Conservation (phyloP, 92 coral and sea anemone genomes). For the Actinostola sp. region DNA sequence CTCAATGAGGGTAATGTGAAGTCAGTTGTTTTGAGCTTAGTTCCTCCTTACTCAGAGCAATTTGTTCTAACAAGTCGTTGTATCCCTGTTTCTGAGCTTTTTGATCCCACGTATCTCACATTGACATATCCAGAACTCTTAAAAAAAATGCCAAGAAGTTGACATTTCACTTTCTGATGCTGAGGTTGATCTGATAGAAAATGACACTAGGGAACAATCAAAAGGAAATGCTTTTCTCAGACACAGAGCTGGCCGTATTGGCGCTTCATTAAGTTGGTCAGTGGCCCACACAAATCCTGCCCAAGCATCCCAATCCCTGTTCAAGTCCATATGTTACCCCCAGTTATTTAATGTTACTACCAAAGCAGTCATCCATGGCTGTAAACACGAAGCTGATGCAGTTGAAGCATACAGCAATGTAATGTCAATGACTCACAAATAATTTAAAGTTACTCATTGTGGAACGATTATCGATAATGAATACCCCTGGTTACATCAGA, state of each 20-base stretch:
- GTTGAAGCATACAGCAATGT: conserved; percentile 16
- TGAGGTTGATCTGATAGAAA: conserved; percentile 49
- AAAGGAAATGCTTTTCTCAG: conserved; percentile 52
- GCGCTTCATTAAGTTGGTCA: conserved; percentile 57
- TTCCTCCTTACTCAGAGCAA: conserved; percentile 48
- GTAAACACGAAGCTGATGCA: conserved; percentile 37
- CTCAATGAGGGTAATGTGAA: conserved; percentile 27
- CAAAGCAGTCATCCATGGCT: conserved; percentile 39
- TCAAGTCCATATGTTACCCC: conserved; percentile 68
- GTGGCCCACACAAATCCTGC: conserved; percentile 67
- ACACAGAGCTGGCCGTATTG: conserved; percentile 72
- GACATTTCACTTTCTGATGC: conserved; percentile 31
- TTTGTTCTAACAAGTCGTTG: conserved; percentile 62
- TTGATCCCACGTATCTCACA: conserved; percentile 35
- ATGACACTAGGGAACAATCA: conserved; percentile 45
- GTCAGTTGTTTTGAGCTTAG: conserved; percentile 22
- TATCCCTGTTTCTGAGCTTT: conserved; percentile 49
- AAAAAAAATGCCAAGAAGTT: conserved; percentile 47
- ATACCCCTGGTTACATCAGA: conserved; percentile 41
- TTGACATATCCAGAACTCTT: conserved; percentile 50
- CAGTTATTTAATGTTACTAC: conserved; percentile 19
- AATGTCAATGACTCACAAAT: conserved; percentile 34
- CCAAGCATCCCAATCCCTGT: conserved; percentile 58
- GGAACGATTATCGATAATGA: conserved; percentile 30
- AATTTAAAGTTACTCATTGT: conserved; percentile 28